phyloP scores from a whole-genome alignment of 1,140 invertebrate species.

The Amyelois transitella region DNA sequence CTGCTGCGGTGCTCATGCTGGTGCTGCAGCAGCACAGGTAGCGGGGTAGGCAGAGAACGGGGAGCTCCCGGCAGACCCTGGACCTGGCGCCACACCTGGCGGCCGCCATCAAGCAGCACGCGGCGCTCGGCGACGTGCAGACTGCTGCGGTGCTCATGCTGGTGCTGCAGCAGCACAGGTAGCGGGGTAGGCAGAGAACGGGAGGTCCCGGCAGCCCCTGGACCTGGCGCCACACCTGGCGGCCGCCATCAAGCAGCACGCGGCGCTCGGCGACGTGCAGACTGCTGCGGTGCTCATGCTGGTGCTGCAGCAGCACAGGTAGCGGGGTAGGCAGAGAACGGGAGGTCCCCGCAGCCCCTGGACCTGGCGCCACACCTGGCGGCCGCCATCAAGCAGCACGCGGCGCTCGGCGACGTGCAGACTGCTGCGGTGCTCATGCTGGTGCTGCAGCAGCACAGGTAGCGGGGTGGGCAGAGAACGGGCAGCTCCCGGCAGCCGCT shows the following conservation, averaged over 20 bases:
- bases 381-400: conserved; percentile 84
- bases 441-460: conserved; percentile 82
- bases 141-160: conserved; percentile 88
- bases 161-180: conserved; percentile 83
- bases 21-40: conserved; percentile 83
- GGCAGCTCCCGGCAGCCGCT: conserved; percentile 57
- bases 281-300: conserved; percentile 88
- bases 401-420: conserved; percentile 91
- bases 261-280: conserved; percentile 91
- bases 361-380: conserved; percentile 82
- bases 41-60: no score
- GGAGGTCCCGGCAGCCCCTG: no score
- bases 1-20: conserved; percentile 85
- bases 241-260: conserved; percentile 80
- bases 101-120: conserved; percentile 80
- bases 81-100: no score
- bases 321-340: conserved; percentile 20
- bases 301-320: conserved; percentile 83
- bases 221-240: no score
- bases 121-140: conserved; percentile 91
- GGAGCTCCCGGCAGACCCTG: no score
- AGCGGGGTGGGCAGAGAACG: conserved; percentile 17
- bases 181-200: no score
- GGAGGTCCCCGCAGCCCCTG: conserved; percentile 64
- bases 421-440: conserved; percentile 88